phyloP scores from a whole-genome alignment of 2,797 vertebrate species.

The Gallinago stenura region DNA sequence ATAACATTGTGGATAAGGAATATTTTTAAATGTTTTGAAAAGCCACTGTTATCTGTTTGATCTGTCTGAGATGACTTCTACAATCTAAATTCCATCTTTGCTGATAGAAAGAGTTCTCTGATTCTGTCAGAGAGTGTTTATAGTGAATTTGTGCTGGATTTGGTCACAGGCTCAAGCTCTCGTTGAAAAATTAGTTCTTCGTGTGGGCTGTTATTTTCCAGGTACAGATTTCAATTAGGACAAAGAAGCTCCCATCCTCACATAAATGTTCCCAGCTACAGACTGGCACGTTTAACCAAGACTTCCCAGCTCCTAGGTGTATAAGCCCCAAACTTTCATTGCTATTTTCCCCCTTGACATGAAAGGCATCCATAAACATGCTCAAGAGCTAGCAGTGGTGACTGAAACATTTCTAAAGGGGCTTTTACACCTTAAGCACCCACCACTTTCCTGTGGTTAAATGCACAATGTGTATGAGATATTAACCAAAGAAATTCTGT shows the following conservation, averaged over 20 bases:
- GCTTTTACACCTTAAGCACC: slow-evolving; percentile 35
- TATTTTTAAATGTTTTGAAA: slow-evolving; percentile 38
- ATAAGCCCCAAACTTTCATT: slow-evolving; percentile 57
- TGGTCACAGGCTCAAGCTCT: not conserved
- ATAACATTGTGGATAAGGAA: slow-evolving; percentile 8
- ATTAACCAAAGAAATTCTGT: slow-evolving; percentile 14
- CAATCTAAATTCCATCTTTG: slow-evolving; percentile 15
- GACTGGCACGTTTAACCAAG: not conserved
- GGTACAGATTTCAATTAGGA: slow-evolving; percentile 33
- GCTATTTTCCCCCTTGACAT: slow-evolving; percentile 47
- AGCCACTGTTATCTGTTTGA: not conserved
- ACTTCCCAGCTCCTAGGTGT: slow-evolving; percentile 26
- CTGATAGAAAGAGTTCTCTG: not conserved
- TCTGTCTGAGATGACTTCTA: not conserved
- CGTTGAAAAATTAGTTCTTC: not conserved
- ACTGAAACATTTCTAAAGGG: slow-evolving; percentile 57
- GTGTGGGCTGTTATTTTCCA: slow-evolving; percentile 16
- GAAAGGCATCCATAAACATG: slow-evolving; percentile 36
- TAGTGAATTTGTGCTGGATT: not conserved
- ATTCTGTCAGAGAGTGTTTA: not conserved
- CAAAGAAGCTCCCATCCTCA: not conserved
- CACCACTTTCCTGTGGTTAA: slow-evolving; percentile 6
- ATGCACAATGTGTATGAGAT: slow-evolving; percentile 11
- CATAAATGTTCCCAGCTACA: not conserved
- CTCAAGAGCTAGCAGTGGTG: slow-evolving; percentile 15